Evolutionary conservation across 2,888 invertebrate genomes (phyloP).

Genomic region (Danaus chrysippus): DNA sequence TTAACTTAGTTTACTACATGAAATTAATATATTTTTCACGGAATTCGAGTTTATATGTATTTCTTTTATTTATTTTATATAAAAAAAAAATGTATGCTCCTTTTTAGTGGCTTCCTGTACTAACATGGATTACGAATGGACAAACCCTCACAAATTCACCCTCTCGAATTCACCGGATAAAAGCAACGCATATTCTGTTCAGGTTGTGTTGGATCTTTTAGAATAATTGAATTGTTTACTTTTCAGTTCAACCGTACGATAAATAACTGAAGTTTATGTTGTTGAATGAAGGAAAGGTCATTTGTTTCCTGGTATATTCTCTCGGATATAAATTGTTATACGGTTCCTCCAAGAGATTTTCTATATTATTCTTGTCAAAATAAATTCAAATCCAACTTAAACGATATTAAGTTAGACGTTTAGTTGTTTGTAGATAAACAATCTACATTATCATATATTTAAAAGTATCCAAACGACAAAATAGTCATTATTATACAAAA

Average conservation of each 20-base stretch:
- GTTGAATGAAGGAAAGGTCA: background rate
- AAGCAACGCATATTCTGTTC: constrained; percentile 23
- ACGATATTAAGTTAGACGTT: too few species aligned
- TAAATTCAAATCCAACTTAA: too few species aligned
- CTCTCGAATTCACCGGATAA: constrained; percentile 23
- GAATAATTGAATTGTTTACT: constrained; percentile 14
- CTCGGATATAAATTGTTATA: background rate
- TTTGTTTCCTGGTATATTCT: constrained; percentile 3
- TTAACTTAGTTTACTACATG: background rate
- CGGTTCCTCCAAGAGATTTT: background rate
- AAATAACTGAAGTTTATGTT: constrained; percentile 9
- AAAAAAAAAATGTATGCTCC: background rate
- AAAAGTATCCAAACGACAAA: too few species aligned
- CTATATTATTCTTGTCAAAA: background rate
- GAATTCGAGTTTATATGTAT: background rate
- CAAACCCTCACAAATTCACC: constrained; percentile 26
- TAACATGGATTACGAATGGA: constrained; percentile 26
- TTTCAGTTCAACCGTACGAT: constrained; percentile 12
- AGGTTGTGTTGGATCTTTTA: constrained; percentile 21
- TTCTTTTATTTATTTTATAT: background rate
- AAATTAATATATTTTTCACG: constrained; percentile 3
- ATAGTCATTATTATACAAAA: too few species aligned
- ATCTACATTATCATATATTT: too few species aligned
- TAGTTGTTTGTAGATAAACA: too few species aligned
- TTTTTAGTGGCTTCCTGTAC: constrained; percentile 8